Base-by-base conservation (phyloP, 2,888 invertebrate species). In the Bruchidius siliquastri region DNA sequence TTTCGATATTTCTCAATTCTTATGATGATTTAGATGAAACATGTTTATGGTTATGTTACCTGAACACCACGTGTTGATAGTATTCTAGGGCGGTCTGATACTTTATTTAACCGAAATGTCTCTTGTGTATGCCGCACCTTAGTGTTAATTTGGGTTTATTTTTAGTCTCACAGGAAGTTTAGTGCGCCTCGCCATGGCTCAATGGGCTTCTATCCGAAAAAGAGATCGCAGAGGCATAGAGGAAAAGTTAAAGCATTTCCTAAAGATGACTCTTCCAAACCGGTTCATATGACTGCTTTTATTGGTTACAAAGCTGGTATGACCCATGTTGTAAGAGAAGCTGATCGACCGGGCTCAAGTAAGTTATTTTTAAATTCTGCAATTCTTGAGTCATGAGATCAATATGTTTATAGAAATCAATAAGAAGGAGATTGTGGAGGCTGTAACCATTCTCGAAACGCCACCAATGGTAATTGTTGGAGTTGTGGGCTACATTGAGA, bases 201-300 rank as follows among this genome's bases (percentile, higher is more conserved):
- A 74, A 97, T 99, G 96, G 99, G 98, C 82, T 99, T 99, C 92
- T 95, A 98, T 88, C 99, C 99, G 84, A 99, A 98, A 90, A 99
- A 99, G 89, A 92, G 99, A 81, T 94, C 97, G 81, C 92, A 92
- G 80, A 94, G 98, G 85, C 98, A 98, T 90, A 95, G 98, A 89
- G 99, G 99, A 83, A 99, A 98, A 88, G 96, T 97, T 79, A 99
- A 99, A 96, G 96, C 99, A 73, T 99, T 99, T 91, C 99, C 99
- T 49, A 98, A 96, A 86, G 99, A 99, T 92, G 98, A 99, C 87
- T 89, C 94, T 32, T 92, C 90, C 83, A 99, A 99, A 87, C 99
- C 99, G 69, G 96, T 99, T 2, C 98, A 99, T 88, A 90, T 99
- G 76, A 99, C 99, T 0, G 96, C 98, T 71, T 99, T 99, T 86